These are phyloP conservation scores for Holothuria scabra DNA, from an alignment of 53 echinoderm and acorn worm genomes.

Conservation along the genomic window DNA sequence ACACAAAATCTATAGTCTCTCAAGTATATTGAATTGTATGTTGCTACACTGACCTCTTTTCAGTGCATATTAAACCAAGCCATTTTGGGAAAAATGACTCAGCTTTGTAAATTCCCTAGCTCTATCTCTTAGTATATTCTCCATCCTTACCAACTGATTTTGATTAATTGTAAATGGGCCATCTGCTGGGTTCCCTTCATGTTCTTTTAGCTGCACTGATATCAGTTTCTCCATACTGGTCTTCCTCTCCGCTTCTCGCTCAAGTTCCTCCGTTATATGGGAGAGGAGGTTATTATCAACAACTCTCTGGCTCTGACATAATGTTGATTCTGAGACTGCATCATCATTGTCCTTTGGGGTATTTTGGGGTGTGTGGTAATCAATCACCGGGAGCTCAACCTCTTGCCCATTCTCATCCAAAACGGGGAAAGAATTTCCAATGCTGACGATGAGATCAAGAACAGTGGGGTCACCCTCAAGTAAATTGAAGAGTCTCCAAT, in stretches of 20 bases:
- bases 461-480: constrained; percentile 79
- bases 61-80: no score
- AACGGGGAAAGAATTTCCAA: constrained; percentile 89
- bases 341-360: constrained; percentile 37
- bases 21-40: no score
- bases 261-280: constrained; percentile 75
- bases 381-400: constrained; percentile 62
- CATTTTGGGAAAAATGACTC: no score
- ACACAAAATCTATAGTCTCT: no score
- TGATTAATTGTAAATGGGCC: constrained; percentile 80
- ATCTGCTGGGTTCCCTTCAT: constrained; percentile 80
- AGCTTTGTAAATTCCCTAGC: no score
- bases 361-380: background rate
- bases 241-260: constrained; percentile 30
- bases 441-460: constrained; percentile 79
- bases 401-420: constrained; percentile 75
- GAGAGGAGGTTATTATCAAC: constrained; percentile 53
- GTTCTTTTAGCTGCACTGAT: constrained; percentile 74
- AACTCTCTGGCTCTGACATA: background rate
- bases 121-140: background rate
- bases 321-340: constrained; percentile 48
- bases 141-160: constrained; percentile 77
- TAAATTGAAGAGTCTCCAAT: constrained; percentile 92
- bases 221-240: constrained; percentile 45
- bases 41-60: no score